Evolutionary conservation across 2,113 vertebrate species (phyloP).

Genomic region (Ochotona princeps): DNA sequence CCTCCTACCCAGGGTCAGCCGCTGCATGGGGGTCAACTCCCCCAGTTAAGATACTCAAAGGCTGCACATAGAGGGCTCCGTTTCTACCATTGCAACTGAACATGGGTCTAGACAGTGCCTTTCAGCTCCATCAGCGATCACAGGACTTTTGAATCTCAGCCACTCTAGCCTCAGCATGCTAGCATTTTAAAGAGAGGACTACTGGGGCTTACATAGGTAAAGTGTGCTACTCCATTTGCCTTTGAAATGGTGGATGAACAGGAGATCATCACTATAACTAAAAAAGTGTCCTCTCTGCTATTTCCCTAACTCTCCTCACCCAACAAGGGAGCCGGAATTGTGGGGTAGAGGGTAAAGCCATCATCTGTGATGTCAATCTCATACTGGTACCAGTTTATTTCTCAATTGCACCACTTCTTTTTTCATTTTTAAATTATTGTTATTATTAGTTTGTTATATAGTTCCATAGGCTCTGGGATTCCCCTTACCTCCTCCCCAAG

Average conservation of each 20-base stretch:
- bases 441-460: no score
- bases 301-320: not conserved
- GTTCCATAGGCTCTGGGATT: no score
- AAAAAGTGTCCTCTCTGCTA: not conserved
- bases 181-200: not conserved
- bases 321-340: not conserved
- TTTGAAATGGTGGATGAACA: not conserved
- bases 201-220: not conserved
- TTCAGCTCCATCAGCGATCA: not conserved
- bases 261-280: not conserved
- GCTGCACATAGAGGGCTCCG: not conserved
- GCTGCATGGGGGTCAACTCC: not conserved
- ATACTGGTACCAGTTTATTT: no score
- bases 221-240: not conserved
- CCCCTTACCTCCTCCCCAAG: no score
- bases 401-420: no score
- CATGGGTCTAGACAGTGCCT: not conserved
- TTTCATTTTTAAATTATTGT: no score
- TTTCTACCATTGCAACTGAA: not conserved
- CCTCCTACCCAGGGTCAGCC: not conserved
- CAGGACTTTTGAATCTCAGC: slow-evolving; percentile 8
- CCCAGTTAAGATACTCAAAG: not conserved
- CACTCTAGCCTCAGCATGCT: not conserved
- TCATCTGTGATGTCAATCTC: no score
- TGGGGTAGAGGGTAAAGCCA: no score